Conservation (phyloP, 2,797 vertebrate genomes). For the Hyperoplus lanceolatus region DNA sequence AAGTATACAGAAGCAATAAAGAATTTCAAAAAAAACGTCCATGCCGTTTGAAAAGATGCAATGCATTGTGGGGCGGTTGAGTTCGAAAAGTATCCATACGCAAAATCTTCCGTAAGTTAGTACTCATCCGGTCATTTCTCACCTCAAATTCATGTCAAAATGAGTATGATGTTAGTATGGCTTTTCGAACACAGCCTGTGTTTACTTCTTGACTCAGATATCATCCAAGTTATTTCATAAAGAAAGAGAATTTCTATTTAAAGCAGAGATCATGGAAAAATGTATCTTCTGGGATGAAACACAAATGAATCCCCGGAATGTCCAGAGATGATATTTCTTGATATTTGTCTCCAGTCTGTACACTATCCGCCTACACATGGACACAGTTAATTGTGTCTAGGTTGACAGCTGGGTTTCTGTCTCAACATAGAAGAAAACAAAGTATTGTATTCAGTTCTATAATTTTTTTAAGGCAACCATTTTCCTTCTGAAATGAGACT, state of each 20-base stretch:
- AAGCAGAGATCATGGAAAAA: not conserved
- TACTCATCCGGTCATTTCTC: too few species aligned
- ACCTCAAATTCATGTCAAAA: too few species aligned
- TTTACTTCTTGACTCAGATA: not conserved
- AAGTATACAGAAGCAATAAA: too few species aligned
- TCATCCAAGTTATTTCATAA: not conserved
- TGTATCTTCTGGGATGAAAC: slow-evolving; percentile 8
- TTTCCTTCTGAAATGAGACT: slow-evolving; percentile 2
- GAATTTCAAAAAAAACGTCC: too few species aligned
- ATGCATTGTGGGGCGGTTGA: too few species aligned
- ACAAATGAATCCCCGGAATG: slow-evolving; percentile 8
- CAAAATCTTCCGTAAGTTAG: too few species aligned
- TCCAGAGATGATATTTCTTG: slow-evolving; percentile 8
- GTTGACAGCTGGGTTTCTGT: slow-evolving; percentile 11
- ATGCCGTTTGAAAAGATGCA: too few species aligned
- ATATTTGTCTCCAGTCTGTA: slow-evolving; percentile 31
- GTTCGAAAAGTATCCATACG: too few species aligned
- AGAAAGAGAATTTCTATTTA: not conserved
- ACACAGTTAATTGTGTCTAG: slow-evolving; percentile 22
- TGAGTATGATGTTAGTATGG: too few species aligned
- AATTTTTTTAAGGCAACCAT: not conserved
- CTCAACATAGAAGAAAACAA: not conserved
- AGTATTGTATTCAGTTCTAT: not conserved
- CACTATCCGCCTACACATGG: slow-evolving; percentile 24
- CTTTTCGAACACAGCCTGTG: too few species aligned